Base-by-base conservation (phyloP, 37 sponge, comb jelly and placozoan genomes). In the Crambe crambe region DNA sequence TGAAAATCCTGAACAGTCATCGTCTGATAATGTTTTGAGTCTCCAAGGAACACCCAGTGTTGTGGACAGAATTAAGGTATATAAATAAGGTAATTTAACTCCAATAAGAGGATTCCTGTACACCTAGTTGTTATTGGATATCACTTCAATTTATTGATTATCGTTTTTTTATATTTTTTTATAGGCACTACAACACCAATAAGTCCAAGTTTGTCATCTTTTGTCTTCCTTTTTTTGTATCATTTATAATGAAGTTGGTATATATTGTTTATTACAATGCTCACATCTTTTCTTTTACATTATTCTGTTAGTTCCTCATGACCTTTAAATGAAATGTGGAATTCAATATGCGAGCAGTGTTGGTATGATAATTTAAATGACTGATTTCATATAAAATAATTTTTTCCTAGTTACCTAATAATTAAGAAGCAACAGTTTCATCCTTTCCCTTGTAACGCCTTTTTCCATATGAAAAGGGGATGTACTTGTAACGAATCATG, bases 391-490 rank as follows among this genome's bases (percentile, higher is more conserved):
- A 12, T 47, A 47, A 47, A 47, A 27, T 61, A 20, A 21, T 41
- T 20, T 26, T 43, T n/a, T n/a, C n/a, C n/a, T n/a, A n/a, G n/a
- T n/a, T n/a, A n/a, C n/a, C n/a, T n/a, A n/a, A n/a, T n/a, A n/a
- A 76, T 32, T 76, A 34, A 40, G 76, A 56, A 37, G 76, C 30
- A 20, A 82, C 78, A 0, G 83, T 77, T 42, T 87, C 92, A 32
- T 90, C 94, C 74, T 93, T 96, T 20, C 94, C 92, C 47, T 81
- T 81, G 79, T 97, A 97, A 17, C 87, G 84, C 37, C 87, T 78
- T 85, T 97, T 97, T 56, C 97, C 97, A 41, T 97, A 83, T 15
- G 92, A 68, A 67, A 97, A 97, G 41, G 97, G 97, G n/a, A 97
- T 86, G 75, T 97, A 97, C 77, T 81, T 88, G 86, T 83, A 94